A percentile compares a stretch with the other conserved stretches of the same genome.
Evolutionary conservation across 2,797 vertebrate species (phyloP).

Genomic region (Muscicapa striata): DNA sequence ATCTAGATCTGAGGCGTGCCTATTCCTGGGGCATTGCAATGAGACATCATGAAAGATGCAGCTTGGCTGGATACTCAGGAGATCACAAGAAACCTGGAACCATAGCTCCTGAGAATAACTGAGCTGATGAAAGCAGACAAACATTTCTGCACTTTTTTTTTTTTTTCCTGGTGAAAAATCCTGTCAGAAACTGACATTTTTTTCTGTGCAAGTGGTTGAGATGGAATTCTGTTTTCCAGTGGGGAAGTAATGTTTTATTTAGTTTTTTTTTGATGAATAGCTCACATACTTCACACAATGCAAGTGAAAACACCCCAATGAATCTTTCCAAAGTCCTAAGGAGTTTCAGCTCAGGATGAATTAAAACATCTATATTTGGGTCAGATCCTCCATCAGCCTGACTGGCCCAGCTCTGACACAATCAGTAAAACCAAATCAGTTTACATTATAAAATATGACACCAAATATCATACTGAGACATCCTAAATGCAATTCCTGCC

Average conservation of each 20-base stretch:
- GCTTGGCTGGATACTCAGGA: slow-evolving; percentile 23
- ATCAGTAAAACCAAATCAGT: background rate
- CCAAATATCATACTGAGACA: background rate
- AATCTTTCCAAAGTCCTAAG: background rate
- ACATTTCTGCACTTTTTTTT: background rate
- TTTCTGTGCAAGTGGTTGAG: background rate
- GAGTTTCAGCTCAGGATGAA: background rate
- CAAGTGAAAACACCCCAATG: background rate
- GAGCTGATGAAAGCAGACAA: slow-evolving; percentile 22
- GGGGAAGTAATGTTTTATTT: slow-evolving; percentile 35
- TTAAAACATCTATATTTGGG: background rate
- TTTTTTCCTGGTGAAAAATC: slow-evolving; percentile 7
- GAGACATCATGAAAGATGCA: slow-evolving; percentile 22
- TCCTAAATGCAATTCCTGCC: background rate
- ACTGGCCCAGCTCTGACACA: background rate
- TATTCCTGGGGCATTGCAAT: slow-evolving; percentile 32
- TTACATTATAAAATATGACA: background rate
- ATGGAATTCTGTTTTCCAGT: slow-evolving; percentile 13
- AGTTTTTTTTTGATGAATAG: background rate
- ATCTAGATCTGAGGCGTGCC: slow-evolving; percentile 21
- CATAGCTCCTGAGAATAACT: slow-evolving; percentile 26
- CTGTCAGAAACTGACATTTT: slow-evolving; percentile 38
- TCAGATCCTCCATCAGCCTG: background rate
- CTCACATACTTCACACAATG: background rate
- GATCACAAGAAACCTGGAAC: slow-evolving; percentile 58